A percentile compares a stretch with the other conserved stretches of the same genome.
Conservation (phyloP, 2,888 invertebrate genomes). For the Coleophora deauratella region DNA sequence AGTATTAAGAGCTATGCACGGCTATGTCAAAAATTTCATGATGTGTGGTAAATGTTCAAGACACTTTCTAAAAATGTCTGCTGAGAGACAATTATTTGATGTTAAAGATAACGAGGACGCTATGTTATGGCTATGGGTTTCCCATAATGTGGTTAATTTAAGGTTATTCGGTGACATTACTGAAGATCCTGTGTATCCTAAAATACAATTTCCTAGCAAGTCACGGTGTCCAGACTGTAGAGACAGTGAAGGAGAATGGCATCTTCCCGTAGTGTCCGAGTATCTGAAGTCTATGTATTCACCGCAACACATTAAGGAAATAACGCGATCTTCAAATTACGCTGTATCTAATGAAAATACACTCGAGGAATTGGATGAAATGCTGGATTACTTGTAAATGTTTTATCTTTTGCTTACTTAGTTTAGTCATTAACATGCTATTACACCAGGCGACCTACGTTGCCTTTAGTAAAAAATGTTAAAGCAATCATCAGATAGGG, state of each 20-base stretch:
- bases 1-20: constrained; percentile 87
- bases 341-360: too few relatives aligned
- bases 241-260: constrained; percentile 73
- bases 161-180: constrained; percentile 88
- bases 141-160: constrained; percentile 94
- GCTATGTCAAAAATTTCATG: constrained; percentile 93
- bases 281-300: constrained; percentile 75
- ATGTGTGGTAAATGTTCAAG: constrained; percentile 92
- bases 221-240: constrained; percentile 81
- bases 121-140: constrained; percentile 94
- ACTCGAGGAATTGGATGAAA: too few relatives aligned
- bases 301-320: constrained; percentile 36
- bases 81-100: constrained; percentile 78
- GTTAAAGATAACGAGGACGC: constrained; percentile 82
- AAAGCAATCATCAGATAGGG: too few relatives aligned
- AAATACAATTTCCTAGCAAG: constrained; percentile 88
- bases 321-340: constrained; percentile 25
- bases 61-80: constrained; percentile 92
- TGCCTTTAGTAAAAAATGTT: too few relatives aligned
- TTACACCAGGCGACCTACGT: too few relatives aligned
- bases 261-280: constrained; percentile 74
- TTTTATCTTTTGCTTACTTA: too few relatives aligned
- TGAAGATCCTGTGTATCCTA: constrained; percentile 93
- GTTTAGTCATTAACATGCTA: too few relatives aligned
- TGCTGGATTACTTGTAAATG: too few relatives aligned